Conservation (phyloP, 1,140 invertebrate genomes). For the Drosophila subobscura region DNA sequence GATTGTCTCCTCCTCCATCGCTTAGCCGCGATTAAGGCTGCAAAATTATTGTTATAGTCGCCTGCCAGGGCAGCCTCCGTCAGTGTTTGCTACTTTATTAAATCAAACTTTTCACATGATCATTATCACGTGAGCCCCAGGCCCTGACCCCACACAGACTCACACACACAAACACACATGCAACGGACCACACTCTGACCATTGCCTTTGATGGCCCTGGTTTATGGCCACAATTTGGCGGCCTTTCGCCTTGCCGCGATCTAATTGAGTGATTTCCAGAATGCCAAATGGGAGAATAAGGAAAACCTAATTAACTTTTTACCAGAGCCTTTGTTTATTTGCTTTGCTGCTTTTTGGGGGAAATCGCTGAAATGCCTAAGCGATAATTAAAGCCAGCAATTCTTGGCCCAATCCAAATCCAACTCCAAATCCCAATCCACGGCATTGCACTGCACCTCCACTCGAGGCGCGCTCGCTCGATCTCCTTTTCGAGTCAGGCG, state of each 20-base stretch:
- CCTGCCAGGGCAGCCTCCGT: constrained; percentile 44
- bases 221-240: constrained; percentile 63
- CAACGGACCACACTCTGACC: constrained; percentile 34
- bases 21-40: constrained; percentile 75
- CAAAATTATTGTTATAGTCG: constrained; percentile 80
- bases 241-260: constrained; percentile 70
- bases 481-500: constrained; percentile 67
- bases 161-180: constrained; percentile 1
- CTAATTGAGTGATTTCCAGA: constrained; percentile 78
- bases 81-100: constrained; percentile 75
- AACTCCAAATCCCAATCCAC: constrained; percentile 21
- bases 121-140: constrained; percentile 74
- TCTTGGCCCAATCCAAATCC: not conserved
- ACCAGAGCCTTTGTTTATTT: constrained; percentile 61
- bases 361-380: constrained; percentile 71
- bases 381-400: constrained; percentile 72
- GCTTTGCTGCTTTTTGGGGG: constrained; percentile 37
- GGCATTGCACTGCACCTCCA: constrained; percentile 2
- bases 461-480: not conserved
- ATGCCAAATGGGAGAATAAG: constrained; percentile 39
- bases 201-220: constrained; percentile 35
- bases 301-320: constrained; percentile 77
- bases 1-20: constrained; percentile 48
- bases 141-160: constrained; percentile 54
- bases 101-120: constrained; percentile 82